A percentile compares a stretch with the other conserved stretches of the same genome.
Conservation (phyloP, 2,888 invertebrate genomes). For the Ennomos fuscantarius region DNA sequence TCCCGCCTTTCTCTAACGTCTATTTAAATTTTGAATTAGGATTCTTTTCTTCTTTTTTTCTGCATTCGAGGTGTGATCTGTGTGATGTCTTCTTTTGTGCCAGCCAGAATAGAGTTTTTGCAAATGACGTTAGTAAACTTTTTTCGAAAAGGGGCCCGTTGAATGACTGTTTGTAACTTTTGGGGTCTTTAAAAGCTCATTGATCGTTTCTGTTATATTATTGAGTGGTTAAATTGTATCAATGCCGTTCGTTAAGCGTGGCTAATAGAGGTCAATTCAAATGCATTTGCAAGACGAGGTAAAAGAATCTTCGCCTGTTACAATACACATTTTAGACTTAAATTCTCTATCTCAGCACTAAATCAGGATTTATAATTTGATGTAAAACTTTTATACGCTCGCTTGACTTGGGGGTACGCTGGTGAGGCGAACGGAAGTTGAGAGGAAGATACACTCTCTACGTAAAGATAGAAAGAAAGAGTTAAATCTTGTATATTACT, state of each 20-base stretch:
- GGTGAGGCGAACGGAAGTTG: too few species aligned
- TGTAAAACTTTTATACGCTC: too few species aligned
- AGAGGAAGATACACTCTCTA: too few species aligned
- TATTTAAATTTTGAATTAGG: constrained; percentile 64
- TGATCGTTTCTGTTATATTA: constrained; percentile 68
- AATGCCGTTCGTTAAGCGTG: constrained; percentile 57
- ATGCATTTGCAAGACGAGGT: constrained; percentile 18
- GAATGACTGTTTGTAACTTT: constrained; percentile 69
- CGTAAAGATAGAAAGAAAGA: too few species aligned
- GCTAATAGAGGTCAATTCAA: constrained; percentile 31
- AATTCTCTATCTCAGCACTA: too few species aligned
- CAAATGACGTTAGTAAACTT: constrained; percentile 71
- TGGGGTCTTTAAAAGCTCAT: constrained; percentile 68
- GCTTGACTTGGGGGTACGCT: too few species aligned
- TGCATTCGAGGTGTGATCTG: constrained; percentile 60
- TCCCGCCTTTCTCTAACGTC: constrained; percentile 58
- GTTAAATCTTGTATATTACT: too few species aligned
- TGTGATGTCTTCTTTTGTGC: constrained; percentile 82
- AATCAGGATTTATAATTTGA: too few species aligned
- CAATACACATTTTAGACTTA: background rate
- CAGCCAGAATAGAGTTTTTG: constrained; percentile 77
- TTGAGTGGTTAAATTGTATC: constrained; percentile 74
- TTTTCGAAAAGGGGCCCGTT: constrained; percentile 58
- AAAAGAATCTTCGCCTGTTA: background rate
- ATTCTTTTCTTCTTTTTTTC: constrained; percentile 55